Base-by-base conservation (phyloP, 2,888 invertebrate genomes). In the Acheta domesticus region DNA sequence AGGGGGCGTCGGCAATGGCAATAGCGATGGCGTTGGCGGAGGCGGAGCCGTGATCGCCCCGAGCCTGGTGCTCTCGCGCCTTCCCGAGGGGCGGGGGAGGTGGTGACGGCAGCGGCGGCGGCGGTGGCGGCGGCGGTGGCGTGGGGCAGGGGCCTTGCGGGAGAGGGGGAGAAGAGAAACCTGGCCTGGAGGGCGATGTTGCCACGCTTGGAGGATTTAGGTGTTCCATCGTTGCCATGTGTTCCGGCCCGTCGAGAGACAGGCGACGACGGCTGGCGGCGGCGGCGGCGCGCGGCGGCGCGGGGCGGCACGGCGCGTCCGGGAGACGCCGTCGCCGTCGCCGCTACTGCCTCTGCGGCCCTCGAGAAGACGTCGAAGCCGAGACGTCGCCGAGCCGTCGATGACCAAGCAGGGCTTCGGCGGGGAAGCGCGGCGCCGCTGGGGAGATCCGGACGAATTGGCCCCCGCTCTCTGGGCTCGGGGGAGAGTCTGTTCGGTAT, bases 161-260 rank as follows among this genome's bases (percentile, higher is more conserved):
- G 62, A 19, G 62, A 62, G 62, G n/a, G 62, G 62, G 62, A 62
- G 62, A 62, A 62, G 62, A 62, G 62, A 62, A 62, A 62, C 62
- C 62, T 62, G 62, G 62, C 62, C 62, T 14, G 62, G n/a, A n/a
- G 62, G 62, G 62, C 62, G 62, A n/a, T n/a, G 62, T 62, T 62
- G 62, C 62, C 62, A n/a, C 62, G 14, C 62, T 62, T 14, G 62
- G 62, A 19, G 62, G 62, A 62, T 62, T 62, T 62, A 62, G 62
- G 62, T 62, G 62, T 62, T 62, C 62, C 62, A 62, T 62, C 36
- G 62, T 62, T 62, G 62, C 62, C 62, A n/a, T 62, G 62, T 62
- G 62, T 62, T 62, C 14, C 62, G 62, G 36, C 62, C n/a, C 62
- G 16, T n/a, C 14, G 62, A 36, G 36, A 36, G 36, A 36, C 36